Evolutionary conservation across 2,797 vertebrate species (phyloP).

Genomic region (Labroides dimidiatus): DNA sequence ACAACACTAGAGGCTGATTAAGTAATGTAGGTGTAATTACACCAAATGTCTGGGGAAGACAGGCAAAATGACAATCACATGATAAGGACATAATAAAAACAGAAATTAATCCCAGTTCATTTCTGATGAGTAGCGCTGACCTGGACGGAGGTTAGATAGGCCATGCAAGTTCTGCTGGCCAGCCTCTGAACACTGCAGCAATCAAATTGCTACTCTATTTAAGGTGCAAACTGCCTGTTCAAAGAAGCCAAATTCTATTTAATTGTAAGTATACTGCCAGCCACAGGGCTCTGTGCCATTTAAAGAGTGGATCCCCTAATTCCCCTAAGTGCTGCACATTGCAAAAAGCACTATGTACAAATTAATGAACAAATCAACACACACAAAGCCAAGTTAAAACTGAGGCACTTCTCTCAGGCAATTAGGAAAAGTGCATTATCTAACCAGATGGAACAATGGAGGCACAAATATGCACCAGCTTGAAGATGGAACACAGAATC

Average conservation of each 20-base stretch:
- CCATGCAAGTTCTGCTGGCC: conserved; percentile 26
- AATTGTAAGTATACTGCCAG: conserved; percentile 63
- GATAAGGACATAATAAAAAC: neutral
- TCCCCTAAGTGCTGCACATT: conserved; percentile 64
- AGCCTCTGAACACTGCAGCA: conserved; percentile 48
- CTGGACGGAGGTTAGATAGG: conserved; percentile 4
- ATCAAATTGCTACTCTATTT: conserved; percentile 59
- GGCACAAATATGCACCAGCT: conserved; percentile 11
- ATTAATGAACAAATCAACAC: conserved; percentile 74
- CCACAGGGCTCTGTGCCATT: conserved; percentile 66
- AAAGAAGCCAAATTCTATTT: conserved; percentile 67
- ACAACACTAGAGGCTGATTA: neutral
- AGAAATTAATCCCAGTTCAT: conserved; percentile 4
- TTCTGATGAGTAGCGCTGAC: conserved; percentile 4
- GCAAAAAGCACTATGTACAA: conserved; percentile 64
- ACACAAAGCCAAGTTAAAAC: conserved; percentile 54
- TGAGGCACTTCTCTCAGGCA: conserved; percentile 37
- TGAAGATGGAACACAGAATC: conserved; percentile 40
- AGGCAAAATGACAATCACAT: conserved; percentile 3
- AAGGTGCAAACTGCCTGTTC: conserved; percentile 49
- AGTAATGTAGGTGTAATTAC: neutral
- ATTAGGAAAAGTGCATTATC: conserved; percentile 59
- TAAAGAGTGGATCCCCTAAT: conserved; percentile 64
- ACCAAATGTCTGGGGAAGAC: neutral
- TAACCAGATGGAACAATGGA: conserved; percentile 33